Base-by-base conservation (phyloP, 2,113 vertebrate genomes). In the Pomatorhinus ruficollis region DNA sequence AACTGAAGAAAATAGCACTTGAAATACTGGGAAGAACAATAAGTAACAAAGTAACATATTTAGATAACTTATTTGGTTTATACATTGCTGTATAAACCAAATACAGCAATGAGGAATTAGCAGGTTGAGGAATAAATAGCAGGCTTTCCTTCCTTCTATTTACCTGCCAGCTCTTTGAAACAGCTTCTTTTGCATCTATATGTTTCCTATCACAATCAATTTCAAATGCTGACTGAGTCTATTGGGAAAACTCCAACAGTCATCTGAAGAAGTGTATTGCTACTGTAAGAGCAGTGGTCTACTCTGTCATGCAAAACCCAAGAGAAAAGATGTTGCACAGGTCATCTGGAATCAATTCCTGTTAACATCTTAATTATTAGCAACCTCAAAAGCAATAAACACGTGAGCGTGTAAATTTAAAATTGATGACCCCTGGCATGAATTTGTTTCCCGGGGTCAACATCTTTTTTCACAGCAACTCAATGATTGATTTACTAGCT, bases 31-130 rank as follows among this genome's bases (percentile, higher is more conserved):
- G 4, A 47, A 64, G 8, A 68, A 3, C 2, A 68, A 15, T 39
- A 54, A 79, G 3, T 30, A 64, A 49, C 0, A 0, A 45, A 78
- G 3, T 21, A 59, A 47, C 0, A 0, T 16, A 33, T 64, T 77
- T n/a, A 17, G 23, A 42, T 21, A n/a, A 40, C 4, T 7, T 76
- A 54, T 7, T 33, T 42, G 13, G 22, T 50, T 68, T 60, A 47
- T 54, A 25, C 1, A 5, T 63, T 71, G 7, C 9, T 63, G 45
- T 23, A 47, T 47, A 47, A 23, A 47, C 45, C 45, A 23, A 47
- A 47, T 12, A 23, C 45, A 47, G 45, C 11, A 47, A 47, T 47
- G 45, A 47, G 45, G 45, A 47, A 23, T 47, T 47, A 47, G 21
- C 45, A 47, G 45, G 45, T 47, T 47, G 39, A 66, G 18, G 17